Base-by-base conservation (phyloP, 2,113 vertebrate species). In the Charina bottae region DNA sequence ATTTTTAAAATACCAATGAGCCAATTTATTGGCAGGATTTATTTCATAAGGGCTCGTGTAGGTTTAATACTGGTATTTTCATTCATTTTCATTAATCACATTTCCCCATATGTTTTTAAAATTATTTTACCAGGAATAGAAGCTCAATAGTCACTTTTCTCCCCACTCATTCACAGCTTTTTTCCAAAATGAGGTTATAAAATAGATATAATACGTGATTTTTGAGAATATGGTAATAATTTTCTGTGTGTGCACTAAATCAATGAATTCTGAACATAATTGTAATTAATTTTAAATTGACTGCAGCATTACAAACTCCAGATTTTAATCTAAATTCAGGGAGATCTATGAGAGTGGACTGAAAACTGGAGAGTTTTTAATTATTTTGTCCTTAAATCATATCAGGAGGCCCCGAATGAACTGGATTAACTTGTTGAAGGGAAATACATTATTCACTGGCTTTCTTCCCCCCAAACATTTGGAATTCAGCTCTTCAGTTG, bases 261-360 rank as follows among this genome's bases (percentile, higher is more conserved):
- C 37, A 56, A 37, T 86, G 49, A 12, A 86, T 85, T 83, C 56
- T 84, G 17, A 56, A 90, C 8, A 49, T 59, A 85, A 33, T 42
- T 72, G n/a, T 87, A 60, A 83, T 92, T 54, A 24, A 83, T 83
- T 92, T 92, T 83, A 49, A 92, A 92, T 8, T 46, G 60, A 59
- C 78, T 88, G 26, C 17, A 85, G 90, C 62, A 86, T 91, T 91
- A 91, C 10, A 5, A 91, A 91, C n/a, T 91, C 84, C 49, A 86
- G 59, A 10, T 62, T 49, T 62, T 85, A 90, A 85, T 54, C 19
- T 53, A 90, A 46, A 13, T 28, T 85, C 46, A 53, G 23, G 28
- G 33, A 54, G 15, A 62, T 24, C 28, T 23, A 24, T 11, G 46
- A 23, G 23, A 91, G 12, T 64, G 21, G 53, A 24, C 23, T 56